Conservation (phyloP, 2,797 vertebrate species). For the Eidolon dupreanum region DNA sequence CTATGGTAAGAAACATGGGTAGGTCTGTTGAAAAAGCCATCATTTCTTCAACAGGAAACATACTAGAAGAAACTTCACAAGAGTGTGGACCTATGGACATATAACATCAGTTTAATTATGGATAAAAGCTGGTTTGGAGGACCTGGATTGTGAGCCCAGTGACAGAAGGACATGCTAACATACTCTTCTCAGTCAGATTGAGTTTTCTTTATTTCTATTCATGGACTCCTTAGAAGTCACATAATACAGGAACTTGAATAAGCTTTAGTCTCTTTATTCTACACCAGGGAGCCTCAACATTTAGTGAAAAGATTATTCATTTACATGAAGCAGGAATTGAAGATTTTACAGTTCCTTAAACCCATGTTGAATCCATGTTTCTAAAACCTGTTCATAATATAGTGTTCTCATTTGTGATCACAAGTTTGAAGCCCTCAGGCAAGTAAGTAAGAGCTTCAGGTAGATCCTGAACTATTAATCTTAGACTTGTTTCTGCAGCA, state of each 20-base stretch:
- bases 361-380: not conserved
- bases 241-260: not conserved
- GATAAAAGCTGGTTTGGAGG: not conserved
- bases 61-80: not conserved
- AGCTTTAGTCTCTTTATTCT: not conserved
- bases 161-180: not conserved
- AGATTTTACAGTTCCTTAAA: not conserved
- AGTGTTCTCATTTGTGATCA: not conserved
- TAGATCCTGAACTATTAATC: not conserved
- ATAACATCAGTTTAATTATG: not conserved
- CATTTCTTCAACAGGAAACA: not conserved
- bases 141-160: not conserved
- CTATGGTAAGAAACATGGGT: constrained; percentile 76
- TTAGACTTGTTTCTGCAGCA: not conserved
- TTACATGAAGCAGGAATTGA: not conserved
- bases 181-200: not conserved
- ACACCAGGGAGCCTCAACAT: not conserved
- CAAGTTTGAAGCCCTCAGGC: not conserved
- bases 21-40: constrained; percentile 82
- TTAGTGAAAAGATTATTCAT: not conserved
- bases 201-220: not conserved
- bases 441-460: not conserved
- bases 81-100: not conserved
- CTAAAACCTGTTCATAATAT: not conserved
- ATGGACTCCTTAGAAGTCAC: not conserved